phyloP scores from a whole-genome alignment of 2,888 invertebrate genomes.

The Aspidiotus destructor region DNA sequence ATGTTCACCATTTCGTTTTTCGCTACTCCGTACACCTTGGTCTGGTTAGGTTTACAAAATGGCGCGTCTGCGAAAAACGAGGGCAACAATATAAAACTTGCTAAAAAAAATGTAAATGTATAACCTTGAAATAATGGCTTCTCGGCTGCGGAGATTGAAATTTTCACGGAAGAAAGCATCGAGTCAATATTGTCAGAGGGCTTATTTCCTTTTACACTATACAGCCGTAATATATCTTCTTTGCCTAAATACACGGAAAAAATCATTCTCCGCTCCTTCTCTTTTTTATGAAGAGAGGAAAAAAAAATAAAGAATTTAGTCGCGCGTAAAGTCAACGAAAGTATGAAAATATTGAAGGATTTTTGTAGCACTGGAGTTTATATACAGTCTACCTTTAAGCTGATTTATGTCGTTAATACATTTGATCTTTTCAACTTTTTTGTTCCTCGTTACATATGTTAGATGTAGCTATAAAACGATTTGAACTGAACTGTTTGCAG shows the following conservation, averaged over 20 bases:
- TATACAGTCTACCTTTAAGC: not conserved
- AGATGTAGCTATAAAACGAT: not conserved
- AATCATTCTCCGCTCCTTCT: too few relatives aligned
- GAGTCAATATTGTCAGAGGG: too few relatives aligned
- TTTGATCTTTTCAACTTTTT: not conserved
- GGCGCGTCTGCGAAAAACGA: conserved; percentile 63
- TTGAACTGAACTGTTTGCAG: conserved; percentile 4
- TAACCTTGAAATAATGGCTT: too few relatives aligned
- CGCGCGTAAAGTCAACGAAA: not conserved
- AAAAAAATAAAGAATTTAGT: not conserved
- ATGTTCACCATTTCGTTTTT: conserved; percentile 70
- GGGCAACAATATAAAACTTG: not conserved
- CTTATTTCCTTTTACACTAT: too few relatives aligned
- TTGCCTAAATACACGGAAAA: too few relatives aligned
- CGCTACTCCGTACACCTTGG: conserved; percentile 72
- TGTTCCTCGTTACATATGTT: not conserved
- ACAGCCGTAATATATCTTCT: too few relatives aligned
- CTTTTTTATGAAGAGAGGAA: too few relatives aligned
- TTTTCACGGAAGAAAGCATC: too few relatives aligned
- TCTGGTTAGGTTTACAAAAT: conserved; percentile 63
- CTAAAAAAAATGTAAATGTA: not conserved
- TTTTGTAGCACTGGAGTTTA: not conserved
- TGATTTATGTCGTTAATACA: not conserved
- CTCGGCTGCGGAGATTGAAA: too few relatives aligned
- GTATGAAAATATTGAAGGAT: not conserved